Conservation (phyloP, 2,888 invertebrate species). For the Cataglyphis livida region DNA sequence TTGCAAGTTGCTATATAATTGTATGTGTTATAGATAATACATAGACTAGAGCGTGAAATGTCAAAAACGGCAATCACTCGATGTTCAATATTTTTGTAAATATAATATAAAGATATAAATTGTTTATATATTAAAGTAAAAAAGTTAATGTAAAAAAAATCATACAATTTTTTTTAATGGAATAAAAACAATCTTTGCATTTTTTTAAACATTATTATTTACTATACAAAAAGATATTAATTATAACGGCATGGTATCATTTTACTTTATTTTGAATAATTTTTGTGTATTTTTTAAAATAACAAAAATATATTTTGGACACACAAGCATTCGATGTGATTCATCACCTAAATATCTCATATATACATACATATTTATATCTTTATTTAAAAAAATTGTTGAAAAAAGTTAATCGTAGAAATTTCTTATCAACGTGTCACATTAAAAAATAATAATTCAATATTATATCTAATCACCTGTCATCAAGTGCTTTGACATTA, state of each 20-base stretch:
- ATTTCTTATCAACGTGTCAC: neutral
- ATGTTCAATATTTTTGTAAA: neutral
- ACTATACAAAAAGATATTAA: neutral
- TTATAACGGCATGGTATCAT: neutral
- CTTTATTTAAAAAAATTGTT: neutral
- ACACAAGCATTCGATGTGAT: neutral
- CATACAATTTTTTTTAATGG: neutral
- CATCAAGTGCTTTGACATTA: neutral
- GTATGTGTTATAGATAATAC: too few species aligned
- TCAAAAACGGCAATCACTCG: too few species aligned
- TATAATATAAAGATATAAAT: neutral
- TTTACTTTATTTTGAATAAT: neutral
- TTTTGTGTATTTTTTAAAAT: conserved; percentile 6
- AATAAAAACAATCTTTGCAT: neutral
- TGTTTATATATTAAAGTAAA: too few species aligned
- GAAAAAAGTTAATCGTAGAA: neutral
- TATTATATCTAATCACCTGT: neutral
- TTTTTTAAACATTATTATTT: neutral
- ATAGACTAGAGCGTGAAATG: too few species aligned
- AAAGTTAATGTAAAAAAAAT: neutral
- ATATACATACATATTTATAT: neutral
- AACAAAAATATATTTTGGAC: neutral
- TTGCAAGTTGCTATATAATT: too few species aligned
- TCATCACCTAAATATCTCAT: neutral
- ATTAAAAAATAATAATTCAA: conserved; percentile 1